Conservation (phyloP, 2,888 invertebrate species). For the Brassicogethes aeneus region DNA sequence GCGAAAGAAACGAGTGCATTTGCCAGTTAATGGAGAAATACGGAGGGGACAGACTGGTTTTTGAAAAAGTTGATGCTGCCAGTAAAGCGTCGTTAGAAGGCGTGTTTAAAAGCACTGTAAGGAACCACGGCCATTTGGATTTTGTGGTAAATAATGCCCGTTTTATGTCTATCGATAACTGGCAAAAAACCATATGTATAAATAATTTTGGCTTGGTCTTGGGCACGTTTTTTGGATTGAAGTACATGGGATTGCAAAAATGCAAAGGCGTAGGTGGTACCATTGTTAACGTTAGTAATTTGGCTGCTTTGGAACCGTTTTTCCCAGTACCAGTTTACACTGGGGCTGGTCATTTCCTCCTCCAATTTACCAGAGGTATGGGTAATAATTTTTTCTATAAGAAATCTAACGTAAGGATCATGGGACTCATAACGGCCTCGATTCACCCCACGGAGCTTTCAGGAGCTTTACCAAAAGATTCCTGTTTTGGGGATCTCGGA, state of each 20-base stretch:
- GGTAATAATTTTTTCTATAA: background rate
- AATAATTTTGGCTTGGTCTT: background rate
- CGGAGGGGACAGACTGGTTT: background rate
- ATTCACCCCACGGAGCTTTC: too few relatives aligned
- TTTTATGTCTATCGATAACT: background rate
- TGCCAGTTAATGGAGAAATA: background rate
- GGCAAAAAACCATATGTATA: background rate
- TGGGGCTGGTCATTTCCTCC: background rate
- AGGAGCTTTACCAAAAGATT: too few relatives aligned
- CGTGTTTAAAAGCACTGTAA: background rate
- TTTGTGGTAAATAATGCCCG: background rate
- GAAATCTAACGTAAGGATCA: background rate
- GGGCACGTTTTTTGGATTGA: background rate
- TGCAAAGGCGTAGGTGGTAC: background rate
- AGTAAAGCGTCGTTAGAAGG: background rate
- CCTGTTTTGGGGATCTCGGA: too few relatives aligned
- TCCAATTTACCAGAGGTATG: background rate
- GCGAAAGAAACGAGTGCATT: background rate
- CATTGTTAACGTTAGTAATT: background rate
- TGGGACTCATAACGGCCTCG: background rate
- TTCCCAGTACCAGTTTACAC: background rate
- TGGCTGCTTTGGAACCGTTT: background rate
- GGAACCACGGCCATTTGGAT: background rate
- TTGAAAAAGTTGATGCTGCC: background rate
- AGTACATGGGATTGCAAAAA: background rate